Evolutionary conservation across 2,888 invertebrate species (phyloP).

Genomic region (Priocnemis perturbator): DNA sequence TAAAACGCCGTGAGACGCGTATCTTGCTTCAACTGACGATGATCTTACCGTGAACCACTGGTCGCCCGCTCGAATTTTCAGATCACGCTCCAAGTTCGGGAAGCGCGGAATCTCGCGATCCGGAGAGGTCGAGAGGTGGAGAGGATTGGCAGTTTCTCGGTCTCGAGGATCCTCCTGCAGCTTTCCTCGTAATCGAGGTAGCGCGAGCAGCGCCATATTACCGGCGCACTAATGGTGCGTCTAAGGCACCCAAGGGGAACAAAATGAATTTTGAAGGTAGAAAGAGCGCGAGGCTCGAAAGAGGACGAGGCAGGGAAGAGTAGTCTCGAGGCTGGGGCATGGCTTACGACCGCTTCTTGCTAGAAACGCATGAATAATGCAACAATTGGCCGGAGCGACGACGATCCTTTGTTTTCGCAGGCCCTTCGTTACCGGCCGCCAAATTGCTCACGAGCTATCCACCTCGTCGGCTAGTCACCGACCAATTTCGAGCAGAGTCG

Average conservation of each 20-base stretch:
- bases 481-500: constrained; percentile 45
- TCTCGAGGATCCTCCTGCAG: constrained; percentile 35
- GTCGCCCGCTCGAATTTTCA: too few relatives aligned
- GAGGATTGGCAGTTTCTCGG: constrained; percentile 26
- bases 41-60: too few relatives aligned
- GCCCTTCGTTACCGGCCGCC: constrained; percentile 68
- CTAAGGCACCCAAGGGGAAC: constrained; percentile 52
- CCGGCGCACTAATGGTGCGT: constrained; percentile 55
- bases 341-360: constrained; percentile 61
- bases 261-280: constrained; percentile 59
- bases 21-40: too few relatives aligned
- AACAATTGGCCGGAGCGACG: constrained; percentile 59
- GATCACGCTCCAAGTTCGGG: too few relatives aligned
- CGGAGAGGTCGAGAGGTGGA: too few relatives aligned
- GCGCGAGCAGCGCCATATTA: constrained; percentile 33
- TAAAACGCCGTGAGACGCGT: not conserved
- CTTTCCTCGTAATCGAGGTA: constrained; percentile 50
- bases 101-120: too few relatives aligned
- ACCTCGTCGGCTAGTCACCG: constrained; percentile 54
- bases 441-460: constrained; percentile 66
- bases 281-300: constrained; percentile 33
- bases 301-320: constrained; percentile 25
- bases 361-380: constrained; percentile 65
- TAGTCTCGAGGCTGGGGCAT: constrained; percentile 53
- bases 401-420: constrained; percentile 63